phyloP scores from a whole-genome alignment of 1,140 invertebrate genomes.

The Planococcus citri region DNA sequence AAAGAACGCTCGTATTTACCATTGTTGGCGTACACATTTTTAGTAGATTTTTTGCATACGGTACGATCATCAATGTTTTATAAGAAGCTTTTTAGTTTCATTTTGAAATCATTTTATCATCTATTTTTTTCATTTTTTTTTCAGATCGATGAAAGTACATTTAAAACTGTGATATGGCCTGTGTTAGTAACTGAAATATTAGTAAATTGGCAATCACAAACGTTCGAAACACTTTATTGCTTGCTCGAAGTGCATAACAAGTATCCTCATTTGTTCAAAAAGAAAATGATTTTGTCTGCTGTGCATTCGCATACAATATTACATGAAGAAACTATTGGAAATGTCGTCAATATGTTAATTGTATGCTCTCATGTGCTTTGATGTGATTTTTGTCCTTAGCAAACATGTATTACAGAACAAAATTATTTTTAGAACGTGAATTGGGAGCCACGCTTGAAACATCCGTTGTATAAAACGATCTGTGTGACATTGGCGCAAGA shows the following conservation, averaged over 20 bases:
- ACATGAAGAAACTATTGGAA: constrained; percentile 21
- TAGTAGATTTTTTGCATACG: constrained; percentile 21
- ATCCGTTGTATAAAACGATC: background rate
- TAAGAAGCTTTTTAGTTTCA: background rate
- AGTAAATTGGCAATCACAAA: constrained; percentile 17
- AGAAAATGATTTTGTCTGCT: constrained; percentile 19
- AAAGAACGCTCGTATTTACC: constrained; percentile 24
- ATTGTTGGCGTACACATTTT: constrained; percentile 19
- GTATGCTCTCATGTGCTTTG: background rate
- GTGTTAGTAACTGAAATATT: constrained; percentile 20
- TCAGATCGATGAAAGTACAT: constrained; percentile 21
- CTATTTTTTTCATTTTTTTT: background rate
- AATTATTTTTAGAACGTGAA: background rate
- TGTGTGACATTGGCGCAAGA: background rate
- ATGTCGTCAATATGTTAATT: constrained; percentile 21
- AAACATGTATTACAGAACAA: background rate
- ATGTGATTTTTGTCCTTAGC: background rate
- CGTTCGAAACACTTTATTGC: constrained; percentile 23
- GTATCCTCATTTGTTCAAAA: constrained; percentile 20
- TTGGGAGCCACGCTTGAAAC: background rate
- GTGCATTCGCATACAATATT: constrained; percentile 14
- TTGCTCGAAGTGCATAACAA: constrained; percentile 21
- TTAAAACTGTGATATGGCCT: constrained; percentile 21
- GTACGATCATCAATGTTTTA: constrained; percentile 10
- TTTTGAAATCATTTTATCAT: background rate